These are phyloP conservation scores for Synergus laeviventris DNA, from an alignment of 2,888 invertebrate species.

Conservation along the genomic window DNA sequence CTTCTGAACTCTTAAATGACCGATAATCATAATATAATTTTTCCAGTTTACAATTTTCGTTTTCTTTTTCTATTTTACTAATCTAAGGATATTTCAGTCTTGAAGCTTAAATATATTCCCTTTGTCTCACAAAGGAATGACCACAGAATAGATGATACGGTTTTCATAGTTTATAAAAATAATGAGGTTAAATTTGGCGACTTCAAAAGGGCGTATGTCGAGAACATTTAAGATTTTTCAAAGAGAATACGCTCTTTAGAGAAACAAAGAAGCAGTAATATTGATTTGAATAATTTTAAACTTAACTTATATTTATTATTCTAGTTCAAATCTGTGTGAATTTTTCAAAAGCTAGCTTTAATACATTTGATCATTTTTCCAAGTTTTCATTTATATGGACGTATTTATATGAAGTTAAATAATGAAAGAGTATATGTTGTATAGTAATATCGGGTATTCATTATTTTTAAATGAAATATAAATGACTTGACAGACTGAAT, in stretches of 20 bases:
- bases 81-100: neutral
- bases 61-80: too few relatives aligned
- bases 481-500: neutral
- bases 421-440: too few relatives aligned
- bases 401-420: too few relatives aligned
- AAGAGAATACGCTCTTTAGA: neutral
- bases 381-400: too few relatives aligned
- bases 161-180: constrained; percentile 18
- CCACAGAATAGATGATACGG: constrained; percentile 26
- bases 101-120: neutral
- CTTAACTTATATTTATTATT: neutral
- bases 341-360: too few relatives aligned
- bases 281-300: neutral
- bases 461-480: neutral
- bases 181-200: constrained; percentile 7
- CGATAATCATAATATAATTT: too few relatives aligned
- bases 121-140: constrained; percentile 29
- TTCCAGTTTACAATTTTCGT: too few relatives aligned
- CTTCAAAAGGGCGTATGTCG: neutral
- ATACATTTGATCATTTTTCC: too few relatives aligned
- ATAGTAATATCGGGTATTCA: too few relatives aligned
- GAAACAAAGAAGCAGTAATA: neutral
- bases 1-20: constrained; percentile 9
- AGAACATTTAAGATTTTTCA: neutral
- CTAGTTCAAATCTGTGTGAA: too few relatives aligned